A percentile compares a stretch with the other conserved stretches of the same genome.
These are phyloP conservation scores for Drosophila suboccidentalis DNA, from an alignment of 2,888 invertebrate genomes.

Conservation along the genomic window DNA sequence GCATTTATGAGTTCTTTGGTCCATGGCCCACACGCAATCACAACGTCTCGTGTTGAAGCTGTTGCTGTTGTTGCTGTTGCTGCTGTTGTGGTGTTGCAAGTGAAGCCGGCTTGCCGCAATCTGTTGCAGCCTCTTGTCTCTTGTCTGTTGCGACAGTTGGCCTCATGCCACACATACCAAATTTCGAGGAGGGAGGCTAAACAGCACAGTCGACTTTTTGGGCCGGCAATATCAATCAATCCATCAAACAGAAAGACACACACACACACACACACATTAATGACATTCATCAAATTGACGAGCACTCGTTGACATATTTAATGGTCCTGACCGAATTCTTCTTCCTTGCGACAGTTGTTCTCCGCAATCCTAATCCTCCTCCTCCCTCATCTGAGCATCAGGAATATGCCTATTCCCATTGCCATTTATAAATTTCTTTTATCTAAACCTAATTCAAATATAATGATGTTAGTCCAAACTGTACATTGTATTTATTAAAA, in stretches of 20 bases:
- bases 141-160: conserved; percentile 4
- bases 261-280: conserved; percentile 11
- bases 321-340: conserved; percentile 17
- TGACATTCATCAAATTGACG: conserved; percentile 57
- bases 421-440: background rate
- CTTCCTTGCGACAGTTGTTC: conserved; percentile 7
- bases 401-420: background rate
- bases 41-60: conserved; percentile 16
- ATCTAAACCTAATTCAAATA: conserved; percentile 1
- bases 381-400: conserved; percentile 1
- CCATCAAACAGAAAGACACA: conserved; percentile 39
- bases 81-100: background rate
- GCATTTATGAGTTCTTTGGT: conserved; percentile 25
- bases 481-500: no score
- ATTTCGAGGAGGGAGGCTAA: background rate
- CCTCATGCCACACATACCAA: background rate
- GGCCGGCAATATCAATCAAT: conserved; percentile 62
- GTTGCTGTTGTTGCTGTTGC: background rate
- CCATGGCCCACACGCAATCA: conserved; percentile 39
- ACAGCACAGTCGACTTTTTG: no score
- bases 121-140: conserved; percentile 53
- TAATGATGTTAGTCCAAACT: background rate
- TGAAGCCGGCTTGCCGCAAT: conserved; percentile 32
- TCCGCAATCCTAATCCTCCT: background rate
- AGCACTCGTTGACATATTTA: conserved; percentile 57